Conservation (phyloP, 2,797 vertebrate species). For the Nothura maculosa region DNA sequence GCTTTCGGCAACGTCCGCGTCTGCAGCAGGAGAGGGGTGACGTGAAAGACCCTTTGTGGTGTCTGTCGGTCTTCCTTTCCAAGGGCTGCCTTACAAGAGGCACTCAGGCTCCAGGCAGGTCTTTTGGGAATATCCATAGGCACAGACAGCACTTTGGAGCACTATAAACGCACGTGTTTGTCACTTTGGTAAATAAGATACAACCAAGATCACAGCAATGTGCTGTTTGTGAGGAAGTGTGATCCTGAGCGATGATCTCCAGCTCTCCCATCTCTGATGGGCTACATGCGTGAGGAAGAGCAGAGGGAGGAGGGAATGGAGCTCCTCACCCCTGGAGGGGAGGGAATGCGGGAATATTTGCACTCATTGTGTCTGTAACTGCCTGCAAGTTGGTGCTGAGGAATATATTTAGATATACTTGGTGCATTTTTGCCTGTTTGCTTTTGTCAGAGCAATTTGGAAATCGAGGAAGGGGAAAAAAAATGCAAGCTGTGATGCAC, state of each 20-base stretch:
- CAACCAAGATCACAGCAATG: fast-evolving
- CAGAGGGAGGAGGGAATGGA: fast-evolving
- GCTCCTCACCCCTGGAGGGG: background rate
- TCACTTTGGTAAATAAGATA: fast-evolving
- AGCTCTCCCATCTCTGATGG: background rate
- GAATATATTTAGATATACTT: background rate
- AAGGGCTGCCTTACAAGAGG: background rate
- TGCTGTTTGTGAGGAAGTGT: background rate
- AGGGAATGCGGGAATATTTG: background rate
- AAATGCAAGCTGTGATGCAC: background rate
- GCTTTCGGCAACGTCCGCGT: fast-evolving
- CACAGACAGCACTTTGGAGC: background rate
- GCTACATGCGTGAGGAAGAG: fast-evolving
- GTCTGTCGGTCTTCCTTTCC: background rate
- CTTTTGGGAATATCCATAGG: fast-evolving
- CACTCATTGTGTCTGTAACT: background rate
- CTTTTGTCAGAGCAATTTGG: background rate
- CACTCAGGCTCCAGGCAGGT: background rate
- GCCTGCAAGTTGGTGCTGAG: background rate
- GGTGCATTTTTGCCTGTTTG: background rate
- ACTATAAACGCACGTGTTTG: fast-evolving
- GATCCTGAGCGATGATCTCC: background rate
- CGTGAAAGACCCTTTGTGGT: background rate
- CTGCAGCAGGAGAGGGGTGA: background rate
- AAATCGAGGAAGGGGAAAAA: background rate